A percentile compares a stretch with the other conserved stretches of the same genome.
These are phyloP conservation scores for Karalla daura DNA, from an alignment of 2,797 vertebrate genomes.

Conservation along the genomic window DNA sequence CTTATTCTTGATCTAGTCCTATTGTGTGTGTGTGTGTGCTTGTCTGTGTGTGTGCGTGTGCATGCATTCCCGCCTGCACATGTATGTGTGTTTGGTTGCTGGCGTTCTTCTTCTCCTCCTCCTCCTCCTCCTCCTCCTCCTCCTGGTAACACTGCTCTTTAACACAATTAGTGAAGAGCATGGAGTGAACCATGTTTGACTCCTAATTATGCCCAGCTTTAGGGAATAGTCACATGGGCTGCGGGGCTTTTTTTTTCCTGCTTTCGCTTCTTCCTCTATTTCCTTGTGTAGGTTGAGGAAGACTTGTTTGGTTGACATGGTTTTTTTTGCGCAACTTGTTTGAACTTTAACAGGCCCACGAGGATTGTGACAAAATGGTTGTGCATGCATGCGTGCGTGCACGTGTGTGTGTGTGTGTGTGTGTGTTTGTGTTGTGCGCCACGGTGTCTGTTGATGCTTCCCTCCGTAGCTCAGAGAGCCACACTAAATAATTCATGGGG, in stretches of 20 bases:
- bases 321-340: constrained; percentile 77
- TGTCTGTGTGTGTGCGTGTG: constrained; percentile 78
- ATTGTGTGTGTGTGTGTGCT: constrained; percentile 80
- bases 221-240: constrained; percentile 89
- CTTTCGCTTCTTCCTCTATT: constrained; percentile 48
- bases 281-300: constrained; percentile 66
- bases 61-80: constrained; percentile 33
- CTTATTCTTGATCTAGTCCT: constrained; percentile 92
- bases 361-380: constrained; percentile 83
- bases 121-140: constrained; percentile 82
- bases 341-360: constrained; percentile 86
- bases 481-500: constrained; percentile 83
- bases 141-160: constrained; percentile 94
- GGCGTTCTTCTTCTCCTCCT: constrained; percentile 41
- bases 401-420: too few relatives aligned
- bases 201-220: constrained; percentile 92
- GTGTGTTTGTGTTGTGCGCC: constrained; percentile 75
- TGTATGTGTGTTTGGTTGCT: constrained; percentile 67
- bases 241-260: constrained; percentile 68
- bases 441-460: constrained; percentile 74
- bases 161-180: constrained; percentile 95
- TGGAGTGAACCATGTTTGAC: constrained; percentile 90
- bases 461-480: constrained; percentile 70
- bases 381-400: too few relatives aligned
- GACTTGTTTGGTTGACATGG: constrained; percentile 69